Evolutionary conservation across 1,140 invertebrate genomes (phyloP).

Genomic region (Sycophaga agraensis): DNA sequence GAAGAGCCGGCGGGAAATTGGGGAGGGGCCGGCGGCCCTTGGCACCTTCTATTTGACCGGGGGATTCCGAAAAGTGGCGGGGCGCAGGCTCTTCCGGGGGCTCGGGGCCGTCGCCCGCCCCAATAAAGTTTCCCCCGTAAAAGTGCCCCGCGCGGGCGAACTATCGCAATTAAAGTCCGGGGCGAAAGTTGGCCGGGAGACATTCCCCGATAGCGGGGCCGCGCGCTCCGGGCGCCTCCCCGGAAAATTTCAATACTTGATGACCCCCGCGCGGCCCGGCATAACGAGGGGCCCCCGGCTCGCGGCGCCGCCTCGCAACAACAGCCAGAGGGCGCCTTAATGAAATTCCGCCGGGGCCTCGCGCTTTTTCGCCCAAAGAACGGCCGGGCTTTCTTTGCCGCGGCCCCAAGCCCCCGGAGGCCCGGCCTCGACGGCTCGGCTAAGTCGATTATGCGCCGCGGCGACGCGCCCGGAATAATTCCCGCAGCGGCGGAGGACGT

Average conservation of each 20-base stretch:
- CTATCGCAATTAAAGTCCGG: slow-evolving; percentile 8
- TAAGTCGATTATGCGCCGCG: slow-evolving; percentile 18
- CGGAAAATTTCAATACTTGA: slow-evolving; percentile 25
- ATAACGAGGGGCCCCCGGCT: not conserved
- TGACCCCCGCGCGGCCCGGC: not conserved
- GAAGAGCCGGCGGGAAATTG: no score
- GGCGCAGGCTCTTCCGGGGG: no score
- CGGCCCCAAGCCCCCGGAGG: no score
- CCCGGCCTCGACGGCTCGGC: not conserved
- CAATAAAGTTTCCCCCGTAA: no score
- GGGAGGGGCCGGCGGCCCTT: no score
- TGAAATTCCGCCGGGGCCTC: slow-evolving; percentile 1
- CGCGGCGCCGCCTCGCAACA: not conserved
- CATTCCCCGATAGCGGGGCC: no score
- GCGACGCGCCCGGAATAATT: slow-evolving; percentile 18
- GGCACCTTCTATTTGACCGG: no score
- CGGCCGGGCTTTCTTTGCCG: not conserved
- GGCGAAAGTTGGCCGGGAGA: no score
- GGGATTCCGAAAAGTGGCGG: no score
- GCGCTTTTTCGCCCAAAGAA: not conserved
- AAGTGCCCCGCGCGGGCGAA: not conserved
- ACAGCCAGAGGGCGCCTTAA: not conserved
- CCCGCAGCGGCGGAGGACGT: not conserved
- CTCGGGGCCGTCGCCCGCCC: no score
- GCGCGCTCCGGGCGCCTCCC: not conserved